A percentile compares a stretch with the other conserved stretches of the same genome.
phyloP scores from a whole-genome alignment of 2,113 vertebrate genomes.

The Saguinus imperator region DNA sequence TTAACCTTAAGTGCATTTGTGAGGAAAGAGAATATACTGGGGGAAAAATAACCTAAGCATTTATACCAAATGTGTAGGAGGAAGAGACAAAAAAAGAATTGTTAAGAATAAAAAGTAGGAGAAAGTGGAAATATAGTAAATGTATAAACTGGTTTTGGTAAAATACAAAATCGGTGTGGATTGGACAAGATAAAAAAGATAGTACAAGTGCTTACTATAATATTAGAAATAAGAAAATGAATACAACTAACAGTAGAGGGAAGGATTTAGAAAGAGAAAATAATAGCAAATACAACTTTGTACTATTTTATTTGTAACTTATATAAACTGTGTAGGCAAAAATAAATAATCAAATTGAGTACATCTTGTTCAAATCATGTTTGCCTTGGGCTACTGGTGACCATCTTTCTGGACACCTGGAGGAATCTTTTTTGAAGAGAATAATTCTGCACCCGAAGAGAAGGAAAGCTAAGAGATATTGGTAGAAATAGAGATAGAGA shows the following conservation, averaged over 20 bases:
- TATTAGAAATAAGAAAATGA: not conserved
- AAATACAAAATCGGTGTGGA: not conserved
- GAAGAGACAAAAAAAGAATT: not conserved
- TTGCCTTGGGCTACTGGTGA: not conserved
- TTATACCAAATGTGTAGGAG: not conserved
- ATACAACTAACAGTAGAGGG: not conserved
- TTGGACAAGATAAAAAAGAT: not conserved
- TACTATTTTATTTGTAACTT: not conserved
- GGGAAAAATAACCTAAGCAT: not conserved
- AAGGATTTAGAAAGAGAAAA: not conserved
- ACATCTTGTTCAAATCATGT: not conserved
- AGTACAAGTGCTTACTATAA: not conserved
- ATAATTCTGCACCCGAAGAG: not conserved
- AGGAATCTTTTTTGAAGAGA: not conserved
- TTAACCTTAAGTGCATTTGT: not conserved
- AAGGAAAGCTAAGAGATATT: not conserved
- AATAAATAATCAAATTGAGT: not conserved
- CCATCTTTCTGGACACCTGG: not conserved
- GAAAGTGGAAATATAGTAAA: not conserved
- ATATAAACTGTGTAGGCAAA: not conserved
- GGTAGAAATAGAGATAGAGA: not conserved
- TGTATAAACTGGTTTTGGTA: not conserved
- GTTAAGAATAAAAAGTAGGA: not conserved
- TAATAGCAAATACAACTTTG: not conserved
- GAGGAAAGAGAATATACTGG: not conserved